phyloP scores from a whole-genome alignment of 2,888 invertebrate genomes.

The Morpho achilles region DNA sequence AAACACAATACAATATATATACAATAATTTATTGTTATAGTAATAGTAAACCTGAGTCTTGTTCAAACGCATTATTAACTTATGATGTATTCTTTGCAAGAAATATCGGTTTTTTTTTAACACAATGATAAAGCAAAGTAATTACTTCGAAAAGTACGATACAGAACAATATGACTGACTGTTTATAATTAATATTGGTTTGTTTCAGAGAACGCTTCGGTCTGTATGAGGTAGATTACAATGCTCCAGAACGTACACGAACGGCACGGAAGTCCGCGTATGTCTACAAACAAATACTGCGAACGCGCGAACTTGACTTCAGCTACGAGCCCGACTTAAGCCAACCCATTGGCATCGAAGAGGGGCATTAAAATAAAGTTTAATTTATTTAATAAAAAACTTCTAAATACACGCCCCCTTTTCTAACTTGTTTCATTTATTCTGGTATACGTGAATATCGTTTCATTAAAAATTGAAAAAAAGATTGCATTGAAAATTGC shows the following conservation, averaged over 20 bases:
- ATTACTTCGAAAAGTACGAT: no score
- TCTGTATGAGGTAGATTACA: constrained; percentile 82
- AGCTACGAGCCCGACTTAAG: constrained; percentile 40
- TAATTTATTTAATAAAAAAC: not conserved
- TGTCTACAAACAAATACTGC: constrained; percentile 71
- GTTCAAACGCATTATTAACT: no score
- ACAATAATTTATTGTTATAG: no score
- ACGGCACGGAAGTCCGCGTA: constrained; percentile 80
- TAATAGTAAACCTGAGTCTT: no score
- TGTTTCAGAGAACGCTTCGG: constrained; percentile 77
- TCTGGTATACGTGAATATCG: not conserved
- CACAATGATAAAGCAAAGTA: no score
- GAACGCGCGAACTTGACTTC: constrained; percentile 44
- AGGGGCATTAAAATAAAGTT: constrained; percentile 10
- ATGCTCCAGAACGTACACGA: constrained; percentile 75
- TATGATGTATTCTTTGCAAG: no score
- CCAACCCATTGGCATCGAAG: constrained; percentile 28
- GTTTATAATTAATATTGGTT: no score
- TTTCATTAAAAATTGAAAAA: not conserved
- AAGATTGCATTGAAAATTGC: not conserved
- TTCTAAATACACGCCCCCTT: not conserved
- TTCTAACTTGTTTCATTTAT: not conserved
- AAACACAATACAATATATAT: not conserved
- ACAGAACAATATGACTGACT: no score
- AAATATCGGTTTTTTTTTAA: not conserved